A percentile compares a stretch with the other conserved stretches of the same genome.
Conservation (phyloP, 2,113 vertebrate genomes). For the Corythaeola cristata region DNA sequence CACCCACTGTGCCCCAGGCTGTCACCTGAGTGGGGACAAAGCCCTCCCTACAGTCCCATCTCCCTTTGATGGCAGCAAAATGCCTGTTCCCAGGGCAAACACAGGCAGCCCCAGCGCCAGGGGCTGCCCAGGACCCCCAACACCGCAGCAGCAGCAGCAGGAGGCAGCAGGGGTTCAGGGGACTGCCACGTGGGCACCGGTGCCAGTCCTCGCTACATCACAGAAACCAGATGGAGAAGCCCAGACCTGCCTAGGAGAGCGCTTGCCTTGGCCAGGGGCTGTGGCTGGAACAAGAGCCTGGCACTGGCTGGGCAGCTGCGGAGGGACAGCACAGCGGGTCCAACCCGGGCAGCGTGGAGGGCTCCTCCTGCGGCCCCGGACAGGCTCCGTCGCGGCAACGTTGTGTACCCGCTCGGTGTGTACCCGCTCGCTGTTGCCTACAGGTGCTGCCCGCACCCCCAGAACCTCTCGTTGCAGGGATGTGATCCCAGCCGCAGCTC, state of each 20-base stretch:
- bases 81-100: neutral
- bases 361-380: no score
- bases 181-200: accelerated
- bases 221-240: neutral
- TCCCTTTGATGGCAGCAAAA: accelerated
- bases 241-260: neutral
- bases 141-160: no score
- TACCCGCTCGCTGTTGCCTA: neutral
- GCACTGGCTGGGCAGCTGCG: no score
- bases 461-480: no score
- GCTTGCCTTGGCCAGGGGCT: neutral
- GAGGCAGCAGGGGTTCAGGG: no score
- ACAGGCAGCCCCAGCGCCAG: neutral
- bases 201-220: neutral
- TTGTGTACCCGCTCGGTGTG: no score
- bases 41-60: neutral
- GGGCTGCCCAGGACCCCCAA: neutral
- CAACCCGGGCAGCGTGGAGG: neutral
- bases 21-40: neutral
- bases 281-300: neutral
- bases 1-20: accelerated
- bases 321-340: no score
- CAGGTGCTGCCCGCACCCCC: neutral
- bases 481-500: no score
- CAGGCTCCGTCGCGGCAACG: no score